These are phyloP conservation scores for Amyelois transitella DNA, from an alignment of 1,140 invertebrate species.

Conservation along the genomic window DNA sequence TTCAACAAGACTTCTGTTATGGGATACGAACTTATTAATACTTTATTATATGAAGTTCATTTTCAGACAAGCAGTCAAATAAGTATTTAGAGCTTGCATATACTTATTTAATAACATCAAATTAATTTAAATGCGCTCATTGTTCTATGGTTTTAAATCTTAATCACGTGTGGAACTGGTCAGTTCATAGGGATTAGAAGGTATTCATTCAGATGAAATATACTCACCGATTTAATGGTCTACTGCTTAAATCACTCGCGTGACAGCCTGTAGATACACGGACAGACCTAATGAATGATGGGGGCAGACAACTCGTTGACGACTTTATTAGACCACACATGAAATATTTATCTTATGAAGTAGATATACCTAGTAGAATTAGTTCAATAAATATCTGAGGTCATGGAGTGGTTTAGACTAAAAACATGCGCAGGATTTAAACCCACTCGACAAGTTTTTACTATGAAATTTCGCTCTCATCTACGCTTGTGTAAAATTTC, in stretches of 20 bases:
- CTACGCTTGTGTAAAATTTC: too few species aligned
- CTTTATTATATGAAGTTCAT: too few species aligned
- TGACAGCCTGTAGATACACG: not conserved
- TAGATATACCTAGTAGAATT: too few species aligned
- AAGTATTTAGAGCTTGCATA: not conserved
- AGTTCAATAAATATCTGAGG: too few species aligned
- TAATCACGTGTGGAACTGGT: not conserved
- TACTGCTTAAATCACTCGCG: too few species aligned
- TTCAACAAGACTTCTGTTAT: too few species aligned
- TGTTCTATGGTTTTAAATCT: not conserved
- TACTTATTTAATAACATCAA: not conserved
- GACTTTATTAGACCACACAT: constrained; percentile 32
- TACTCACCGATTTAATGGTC: not conserved
- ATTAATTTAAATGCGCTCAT: not conserved
- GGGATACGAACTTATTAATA: too few species aligned
- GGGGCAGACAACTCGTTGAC: constrained; percentile 36
- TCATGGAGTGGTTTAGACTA: too few species aligned
- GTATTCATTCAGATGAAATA: not conserved
- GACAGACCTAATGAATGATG: constrained; percentile 13
- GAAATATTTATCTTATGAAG: not conserved
- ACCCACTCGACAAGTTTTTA: too few species aligned
- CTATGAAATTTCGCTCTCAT: too few species aligned
- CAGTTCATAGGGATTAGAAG: not conserved
- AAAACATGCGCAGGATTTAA: too few species aligned
- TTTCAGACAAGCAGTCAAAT: not conserved